Base-by-base conservation (phyloP, 2,888 invertebrate species). In the Endotricha flammealis region DNA sequence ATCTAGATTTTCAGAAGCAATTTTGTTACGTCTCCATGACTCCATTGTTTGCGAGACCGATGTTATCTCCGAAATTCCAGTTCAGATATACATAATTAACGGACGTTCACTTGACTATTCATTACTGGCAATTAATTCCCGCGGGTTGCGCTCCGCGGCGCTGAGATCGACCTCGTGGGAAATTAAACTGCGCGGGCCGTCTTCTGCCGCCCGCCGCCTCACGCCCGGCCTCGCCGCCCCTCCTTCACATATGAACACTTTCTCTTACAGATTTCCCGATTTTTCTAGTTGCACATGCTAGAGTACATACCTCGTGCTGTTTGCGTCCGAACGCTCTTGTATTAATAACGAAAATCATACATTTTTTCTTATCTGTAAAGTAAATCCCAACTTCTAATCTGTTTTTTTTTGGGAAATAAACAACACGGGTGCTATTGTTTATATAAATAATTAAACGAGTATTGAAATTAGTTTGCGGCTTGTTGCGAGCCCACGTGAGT, bases 61-160 rank as follows among this genome's bases (percentile, higher is more conserved):
- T 44, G 44, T 39, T 47, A 44, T 49, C 46, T 44, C 38, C 25
- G 35, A 41, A 46, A 46, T 40, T 63, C 53, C 43, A 58, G 50
- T 53, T 52, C 46, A 52, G 48, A 54, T 69, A 63, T 73, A 71
- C 74, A 78, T 83, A 85, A 86, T 86, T 82, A 85, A 81, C 76
- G 69, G 77, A 70, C 69, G 78, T 74, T 81, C 82, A 81, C 85
- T 85, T 78, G 83, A 77, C 85, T 86, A 86, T 85, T 86, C 86
- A 86, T 86, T 86, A 83, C 81, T 81, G 72, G 82, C 85, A 85
- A 83, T 86, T 85, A 86, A 86, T 81, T 85, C 86, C 86, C 85
- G 81, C 85, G 85, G 79, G 85, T 73, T 74, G 78, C 63, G 80
- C 81, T 74, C 71, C 73, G 76, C 77, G 79, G 78, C 79, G 74